Evolutionary conservation across 23 tunicate genomes (phyloP).

Genomic region (Phallusia fumigata): DNA sequence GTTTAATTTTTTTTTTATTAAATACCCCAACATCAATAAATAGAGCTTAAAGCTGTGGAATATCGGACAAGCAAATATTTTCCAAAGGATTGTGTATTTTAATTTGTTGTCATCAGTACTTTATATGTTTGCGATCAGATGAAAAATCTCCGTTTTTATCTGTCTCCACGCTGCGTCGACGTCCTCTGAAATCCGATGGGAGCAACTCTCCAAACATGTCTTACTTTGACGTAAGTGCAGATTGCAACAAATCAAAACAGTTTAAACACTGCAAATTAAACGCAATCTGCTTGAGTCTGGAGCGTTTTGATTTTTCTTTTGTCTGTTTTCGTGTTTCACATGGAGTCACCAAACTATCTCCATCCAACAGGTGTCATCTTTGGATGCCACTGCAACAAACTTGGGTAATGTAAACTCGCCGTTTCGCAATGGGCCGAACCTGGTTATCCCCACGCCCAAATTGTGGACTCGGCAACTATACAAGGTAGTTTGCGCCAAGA

Average conservation of each 20-base stretch:
- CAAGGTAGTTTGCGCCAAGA: neutral
- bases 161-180: constrained; percentile 33
- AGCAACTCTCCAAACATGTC: constrained; percentile 23
- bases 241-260: neutral
- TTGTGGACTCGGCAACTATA: constrained; percentile 41
- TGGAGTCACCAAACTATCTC: neutral
- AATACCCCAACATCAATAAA: too few relatives aligned
- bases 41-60: too few relatives aligned
- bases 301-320: neutral
- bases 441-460: constrained; percentile 55
- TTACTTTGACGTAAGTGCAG: constrained; percentile 20
- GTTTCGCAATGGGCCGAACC: neutral
- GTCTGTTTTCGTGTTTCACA: neutral
- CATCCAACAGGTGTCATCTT: constrained; percentile 12
- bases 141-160: constrained; percentile 11
- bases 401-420: constrained; percentile 6
- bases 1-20: too few relatives aligned
- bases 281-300: neutral
- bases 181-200: constrained; percentile 16
- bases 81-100: too few relatives aligned
- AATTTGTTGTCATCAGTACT: neutral
- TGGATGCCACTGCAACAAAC: constrained; percentile 19
- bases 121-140: neutral
- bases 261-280: neutral
- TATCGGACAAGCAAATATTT: too few relatives aligned